Evolutionary conservation across 2,113 vertebrate genomes (phyloP), one percentile per base, ranked within the genome.

Genomic region (Coryphaenoides rupestris): DNA sequence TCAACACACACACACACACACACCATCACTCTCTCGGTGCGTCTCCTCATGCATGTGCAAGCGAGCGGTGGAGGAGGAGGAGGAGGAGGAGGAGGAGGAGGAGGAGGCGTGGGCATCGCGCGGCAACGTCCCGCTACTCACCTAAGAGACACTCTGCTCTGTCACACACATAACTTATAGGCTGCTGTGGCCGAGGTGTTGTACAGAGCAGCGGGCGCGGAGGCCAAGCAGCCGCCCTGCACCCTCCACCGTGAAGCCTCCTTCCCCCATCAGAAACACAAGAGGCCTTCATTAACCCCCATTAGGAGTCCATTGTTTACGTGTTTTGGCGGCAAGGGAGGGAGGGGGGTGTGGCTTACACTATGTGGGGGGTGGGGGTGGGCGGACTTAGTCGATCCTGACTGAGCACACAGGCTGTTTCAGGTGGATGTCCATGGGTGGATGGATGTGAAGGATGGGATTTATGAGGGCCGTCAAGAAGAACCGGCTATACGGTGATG

Each of bases 81-180:
- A n/a, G n/a, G n/a, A n/a, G n/a, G n/a, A n/a, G n/a, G n/a, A n/a
- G n/a, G n/a, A n/a, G n/a, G n/a, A n/a, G n/a, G n/a, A n/a, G n/a
- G n/a, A n/a, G n/a, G n/a, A n/a, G n/a, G n/a, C n/a, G n/a, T n/a
- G n/a, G n/a, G n/a, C n/a, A n/a, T n/a, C n/a, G n/a, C 73, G 76
- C 81, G 69, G 55, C 65, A 72, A 81, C 57, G 66, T 82, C 78
- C 78, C 75, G 68, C 79, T 91, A 91, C 90, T 92, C 86, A 91
- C 90, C 90, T 81, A 86, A 86, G 81, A 83, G n/a, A n/a, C 88
- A 87, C 80, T 84, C 80, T 86, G 89, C 89, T 86, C 83, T 89
- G 87, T 83, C 85, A 89, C 81, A 87, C 85, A 89, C n/a, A n/a
- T 89, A 86, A 86, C 82, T 82, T 87, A 86, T 84, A 81, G 78